Evolutionary conservation across 2,797 vertebrate species (phyloP).

Genomic region (Halcyon chelicuti): DNA sequence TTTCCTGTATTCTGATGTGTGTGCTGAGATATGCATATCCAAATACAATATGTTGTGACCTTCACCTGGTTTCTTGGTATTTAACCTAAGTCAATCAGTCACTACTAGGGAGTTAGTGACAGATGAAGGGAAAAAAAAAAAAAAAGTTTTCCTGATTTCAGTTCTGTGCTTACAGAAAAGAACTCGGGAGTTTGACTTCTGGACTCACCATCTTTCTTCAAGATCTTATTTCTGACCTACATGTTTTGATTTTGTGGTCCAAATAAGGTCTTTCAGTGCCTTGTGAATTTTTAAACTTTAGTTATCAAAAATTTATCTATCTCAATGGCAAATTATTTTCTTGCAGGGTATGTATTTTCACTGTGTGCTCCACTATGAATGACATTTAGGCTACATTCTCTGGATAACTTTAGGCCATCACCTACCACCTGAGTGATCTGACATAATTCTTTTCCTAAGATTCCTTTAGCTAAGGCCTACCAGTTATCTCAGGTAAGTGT

Average conservation of each 20-base stretch:
- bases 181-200: neutral
- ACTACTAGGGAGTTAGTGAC: neutral
- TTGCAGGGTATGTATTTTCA: neutral
- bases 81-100: neutral
- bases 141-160: neutral
- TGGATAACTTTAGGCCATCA: neutral
- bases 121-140: neutral
- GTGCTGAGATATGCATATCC: neutral
- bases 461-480: neutral
- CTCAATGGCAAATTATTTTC: neutral
- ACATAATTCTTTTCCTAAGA: neutral
- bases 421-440: neutral
- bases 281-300: neutral
- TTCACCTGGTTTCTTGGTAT: neutral
- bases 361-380: neutral
- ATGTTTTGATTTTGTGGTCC: neutral
- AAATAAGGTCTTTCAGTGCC: neutral
- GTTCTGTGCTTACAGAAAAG: neutral
- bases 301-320: neutral
- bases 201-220: neutral
- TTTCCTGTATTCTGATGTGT: neutral
- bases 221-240: rapidly evolving
- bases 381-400: neutral
- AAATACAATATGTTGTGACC: neutral
- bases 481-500: neutral